Base-by-base conservation (phyloP, 2,888 invertebrate species). In the Napeogenes inachia region DNA sequence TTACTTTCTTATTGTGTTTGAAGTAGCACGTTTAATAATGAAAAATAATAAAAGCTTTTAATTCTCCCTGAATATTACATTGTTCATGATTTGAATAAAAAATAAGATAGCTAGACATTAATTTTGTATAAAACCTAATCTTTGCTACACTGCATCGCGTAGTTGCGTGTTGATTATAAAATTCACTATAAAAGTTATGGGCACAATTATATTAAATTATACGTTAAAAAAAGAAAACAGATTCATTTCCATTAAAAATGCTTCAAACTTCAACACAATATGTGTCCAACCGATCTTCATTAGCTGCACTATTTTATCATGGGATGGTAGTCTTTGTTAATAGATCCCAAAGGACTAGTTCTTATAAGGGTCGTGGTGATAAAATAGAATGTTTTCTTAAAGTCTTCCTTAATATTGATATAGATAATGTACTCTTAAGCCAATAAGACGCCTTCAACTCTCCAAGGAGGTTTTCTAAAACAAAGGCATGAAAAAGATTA, bases 341-440 rank as follows among this genome's bases (percentile, higher is more conserved):
- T 86, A 81, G 80, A 78, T 83, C 89, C 87, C 87, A 75, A 74
- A 82, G 70, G 84, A 76, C 75, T 77, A 78, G 77, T 85, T 84
- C 82, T 80, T 80, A 81, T 80, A 82, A 84, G 82, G 79, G 82
- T 82, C 85, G 85, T 82, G 76, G 80, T 82, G 81, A 86, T 88
- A 84, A 79, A 57, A 53, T 60, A 60, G 81, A 85, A 88, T 87
- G 84, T 82, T 86, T 85, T 81, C 84, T 77, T 80, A 82, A 85
- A 88, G 84, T 80, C 64, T 68, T 66, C 58, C 76, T 71, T 78
- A 78, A 83, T 85, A 87, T 88, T 87, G 89, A 85, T 85, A 84
- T 74, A 84, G 87, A 89, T 87, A 87, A 87, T 88, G 81, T 84
- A 80, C 80, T 77, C 71, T 68, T 71, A 69, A 80, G 78, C 74